These are phyloP conservation scores for Diogma glabrata DNA, from an alignment of 2,888 invertebrate genomes.

Conservation along the genomic window DNA sequence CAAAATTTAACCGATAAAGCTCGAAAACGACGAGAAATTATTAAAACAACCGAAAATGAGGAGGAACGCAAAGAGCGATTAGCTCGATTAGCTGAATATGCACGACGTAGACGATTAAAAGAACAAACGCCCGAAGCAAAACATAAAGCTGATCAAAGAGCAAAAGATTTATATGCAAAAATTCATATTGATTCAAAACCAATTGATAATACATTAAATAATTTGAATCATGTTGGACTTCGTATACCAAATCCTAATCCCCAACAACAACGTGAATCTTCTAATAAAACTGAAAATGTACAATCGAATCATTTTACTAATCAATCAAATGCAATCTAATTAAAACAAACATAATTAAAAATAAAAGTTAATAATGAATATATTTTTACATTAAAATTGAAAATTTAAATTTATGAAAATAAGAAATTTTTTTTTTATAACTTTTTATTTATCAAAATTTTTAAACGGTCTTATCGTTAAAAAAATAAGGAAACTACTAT, in stretches of 20 bases:
- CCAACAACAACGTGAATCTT: no score
- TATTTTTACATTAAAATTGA: no score
- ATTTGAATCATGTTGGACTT: not conserved
- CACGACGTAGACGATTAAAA: slow-evolving; percentile 31
- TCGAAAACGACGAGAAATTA: slow-evolving; percentile 32
- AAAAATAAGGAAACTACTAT: no score
- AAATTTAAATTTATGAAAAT: no score
- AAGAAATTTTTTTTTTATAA: no score
- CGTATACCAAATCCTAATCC: slow-evolving; percentile 8
- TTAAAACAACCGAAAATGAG: slow-evolving; percentile 30
- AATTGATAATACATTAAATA: not conserved
- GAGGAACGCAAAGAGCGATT: slow-evolving; percentile 32
- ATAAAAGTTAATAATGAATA: no score
- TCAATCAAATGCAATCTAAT: slow-evolving; percentile 38
- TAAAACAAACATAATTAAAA: slow-evolving; percentile 24
- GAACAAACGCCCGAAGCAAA: slow-evolving; percentile 30
- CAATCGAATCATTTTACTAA: no score
- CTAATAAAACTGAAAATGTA: no score
- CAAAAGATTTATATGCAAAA: slow-evolving; percentile 31
- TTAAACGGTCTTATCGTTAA: no score
- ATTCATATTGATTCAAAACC: slow-evolving; percentile 17
- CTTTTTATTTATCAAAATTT: no score
- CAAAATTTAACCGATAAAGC: slow-evolving; percentile 34
- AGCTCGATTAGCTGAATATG: slow-evolving; percentile 35
- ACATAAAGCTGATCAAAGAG: slow-evolving; percentile 23